Base-by-base conservation (phyloP, 2,888 invertebrate species). In the Hypselothyrea guttata region DNA sequence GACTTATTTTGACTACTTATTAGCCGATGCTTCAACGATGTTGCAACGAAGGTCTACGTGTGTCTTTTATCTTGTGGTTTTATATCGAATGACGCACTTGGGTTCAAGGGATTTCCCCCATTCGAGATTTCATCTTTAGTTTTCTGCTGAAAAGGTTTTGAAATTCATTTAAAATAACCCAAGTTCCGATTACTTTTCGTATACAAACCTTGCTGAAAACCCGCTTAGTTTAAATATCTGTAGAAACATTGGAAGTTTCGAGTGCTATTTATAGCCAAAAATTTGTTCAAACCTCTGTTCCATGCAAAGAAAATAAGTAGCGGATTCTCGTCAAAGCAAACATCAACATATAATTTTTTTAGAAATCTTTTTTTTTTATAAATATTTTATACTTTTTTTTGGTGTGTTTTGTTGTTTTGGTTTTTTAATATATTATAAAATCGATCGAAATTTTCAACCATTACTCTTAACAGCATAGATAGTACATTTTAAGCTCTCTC, bases 321-420 rank as follows among this genome's bases (percentile, higher is more conserved):
- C 40, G 33, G 49, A 37, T 48, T 61, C 53, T 71, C 61, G 69
- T 82, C 55, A 55, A 76, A 81, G 73, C 78, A 86, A 83, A 83
- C 75, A 82, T 71, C 72, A 84, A 70, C 73, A 75, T 84, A 75
- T 86, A 84, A 76, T 72, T 66, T 74, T 82, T 78, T 73, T 69
- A 57, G 31, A 27, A 52, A 68, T 30, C 35, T 51, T 46, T 58
- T 65, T 38, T 51, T 46, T 56, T 65, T 63, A 72, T 86, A 74
- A 76, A 75, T 61, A 52, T 78, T 84, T 72, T 85, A 63, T 75
- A 68, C 55, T 74, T 75, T 75, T 83, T 74, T 81, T 77, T 67
- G 64, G 16, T 46, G 52, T 47, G 72, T 79, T 75, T 78, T 40
- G 66, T 58, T 51, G 47, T 70, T 44, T 71, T 40, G 60, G 28